phyloP scores from a whole-genome alignment of 2,888 invertebrate species.

The Torymus auratus region DNA sequence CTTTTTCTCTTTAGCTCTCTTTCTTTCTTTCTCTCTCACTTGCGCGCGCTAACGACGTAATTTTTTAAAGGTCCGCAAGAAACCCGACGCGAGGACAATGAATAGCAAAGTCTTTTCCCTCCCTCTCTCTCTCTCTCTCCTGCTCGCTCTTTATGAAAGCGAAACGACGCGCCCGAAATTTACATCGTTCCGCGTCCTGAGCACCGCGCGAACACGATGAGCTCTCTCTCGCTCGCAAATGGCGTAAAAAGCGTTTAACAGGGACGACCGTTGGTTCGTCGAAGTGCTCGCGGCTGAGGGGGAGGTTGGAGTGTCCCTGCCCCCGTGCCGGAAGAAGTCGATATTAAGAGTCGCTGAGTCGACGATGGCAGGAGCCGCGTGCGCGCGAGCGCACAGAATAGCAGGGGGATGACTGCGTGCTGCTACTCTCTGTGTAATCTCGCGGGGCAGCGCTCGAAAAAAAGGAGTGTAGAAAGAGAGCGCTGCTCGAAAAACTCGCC shows the following conservation, averaged over 20 bases:
- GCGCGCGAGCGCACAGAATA: no score
- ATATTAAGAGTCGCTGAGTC: slow-evolving; percentile 62
- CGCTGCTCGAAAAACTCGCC: slow-evolving; percentile 58
- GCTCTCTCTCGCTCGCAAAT: neutral
- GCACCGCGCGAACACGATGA: neutral
- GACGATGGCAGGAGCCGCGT: slow-evolving; percentile 23
- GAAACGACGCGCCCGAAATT: slow-evolving; percentile 46
- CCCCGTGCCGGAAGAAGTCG: slow-evolving; percentile 52
- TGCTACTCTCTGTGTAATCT: no score
- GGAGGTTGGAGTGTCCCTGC: neutral
- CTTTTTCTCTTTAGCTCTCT: neutral
- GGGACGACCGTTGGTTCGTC: neutral
- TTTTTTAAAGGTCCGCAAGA: slow-evolving; percentile 49
- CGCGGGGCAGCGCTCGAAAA: no score
- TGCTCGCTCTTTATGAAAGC: slow-evolving; percentile 33
- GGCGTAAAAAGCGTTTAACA: slow-evolving; percentile 37
- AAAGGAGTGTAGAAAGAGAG: slow-evolving; percentile 12
- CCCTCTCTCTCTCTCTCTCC: no score
- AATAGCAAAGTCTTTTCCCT: slow-evolving; percentile 27
- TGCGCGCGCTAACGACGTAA: slow-evolving; percentile 48
- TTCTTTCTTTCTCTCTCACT: slow-evolving; percentile 40
- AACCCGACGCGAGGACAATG: slow-evolving; percentile 32
- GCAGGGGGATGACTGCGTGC: no score
- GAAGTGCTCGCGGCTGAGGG: neutral
- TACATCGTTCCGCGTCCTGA: slow-evolving; percentile 30